These are phyloP conservation scores for Atopsyche davidsoni DNA, from an alignment of 1,140 invertebrate species.

Conservation along the genomic window DNA sequence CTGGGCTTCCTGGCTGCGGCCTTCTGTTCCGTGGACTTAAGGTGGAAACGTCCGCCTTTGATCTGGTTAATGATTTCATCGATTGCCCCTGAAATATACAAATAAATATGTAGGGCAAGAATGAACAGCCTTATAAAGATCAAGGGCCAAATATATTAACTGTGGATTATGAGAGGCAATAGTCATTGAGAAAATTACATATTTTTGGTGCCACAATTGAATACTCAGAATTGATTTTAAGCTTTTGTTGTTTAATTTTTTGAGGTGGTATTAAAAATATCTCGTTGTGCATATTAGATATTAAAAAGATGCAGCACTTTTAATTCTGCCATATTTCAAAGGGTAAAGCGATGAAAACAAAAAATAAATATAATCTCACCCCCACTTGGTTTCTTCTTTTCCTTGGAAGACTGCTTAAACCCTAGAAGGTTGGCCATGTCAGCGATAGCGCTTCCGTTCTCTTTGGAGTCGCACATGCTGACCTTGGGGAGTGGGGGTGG, in stretches of 20 bases:
- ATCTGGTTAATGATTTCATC: conserved; percentile 71
- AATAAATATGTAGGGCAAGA: too few relatives aligned
- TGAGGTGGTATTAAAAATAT: too few relatives aligned
- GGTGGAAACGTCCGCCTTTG: conserved; percentile 66
- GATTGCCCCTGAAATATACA: conserved; percentile 52
- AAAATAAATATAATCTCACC: conserved; percentile 28
- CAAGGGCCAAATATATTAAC: too few relatives aligned
- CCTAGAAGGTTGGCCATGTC: conserved; percentile 58
- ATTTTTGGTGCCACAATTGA: too few relatives aligned
- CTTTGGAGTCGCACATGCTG: conserved; percentile 19
- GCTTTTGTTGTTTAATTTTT: too few relatives aligned
- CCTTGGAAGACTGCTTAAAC: conserved; percentile 41
- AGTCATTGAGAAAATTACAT: too few relatives aligned
- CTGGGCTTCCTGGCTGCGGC: conserved; percentile 51
- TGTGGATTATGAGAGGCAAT: too few relatives aligned
- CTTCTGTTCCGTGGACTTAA: conserved; percentile 56
- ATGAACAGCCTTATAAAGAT: too few relatives aligned
- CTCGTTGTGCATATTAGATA: too few relatives aligned
- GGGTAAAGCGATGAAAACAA: conserved; percentile 3
- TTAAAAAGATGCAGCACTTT: too few relatives aligned
- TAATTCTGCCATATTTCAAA: conserved; percentile 12
- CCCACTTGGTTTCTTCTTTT: conserved; percentile 36
- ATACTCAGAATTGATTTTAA: too few relatives aligned
- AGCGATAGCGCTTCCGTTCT: conserved; percentile 39
- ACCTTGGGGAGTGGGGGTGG: conserved; percentile 39